Evolutionary conservation across 2,797 vertebrate species (phyloP).

Genomic region (Synaphobranchus kaupii): DNA sequence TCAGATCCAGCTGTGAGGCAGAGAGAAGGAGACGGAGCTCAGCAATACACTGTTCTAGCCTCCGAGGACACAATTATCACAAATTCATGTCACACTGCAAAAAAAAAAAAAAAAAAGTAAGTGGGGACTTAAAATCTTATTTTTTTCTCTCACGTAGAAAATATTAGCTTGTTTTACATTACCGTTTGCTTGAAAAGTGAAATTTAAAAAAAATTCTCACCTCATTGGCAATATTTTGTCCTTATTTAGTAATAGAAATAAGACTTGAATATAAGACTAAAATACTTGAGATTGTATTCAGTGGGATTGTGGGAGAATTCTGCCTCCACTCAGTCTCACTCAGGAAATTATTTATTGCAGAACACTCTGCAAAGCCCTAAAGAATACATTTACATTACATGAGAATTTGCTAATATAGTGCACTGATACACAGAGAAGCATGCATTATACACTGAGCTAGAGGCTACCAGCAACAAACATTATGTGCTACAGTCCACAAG

Average conservation of each 20-base stretch:
- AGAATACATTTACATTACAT: not conserved
- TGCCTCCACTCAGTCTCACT: not conserved
- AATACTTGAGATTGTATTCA: not conserved
- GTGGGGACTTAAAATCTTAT: too few species aligned
- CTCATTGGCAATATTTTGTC: too few species aligned
- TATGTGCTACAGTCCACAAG: not conserved
- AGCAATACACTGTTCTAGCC: not conserved
- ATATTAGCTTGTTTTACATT: too few species aligned
- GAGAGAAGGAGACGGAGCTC: not conserved
- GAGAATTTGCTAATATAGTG: not conserved
- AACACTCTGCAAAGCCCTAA: not conserved
- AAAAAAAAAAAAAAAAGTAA: too few species aligned
- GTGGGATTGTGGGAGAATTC: not conserved
- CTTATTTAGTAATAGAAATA: too few species aligned
- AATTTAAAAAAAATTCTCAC: too few species aligned
- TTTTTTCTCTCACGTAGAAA: too few species aligned
- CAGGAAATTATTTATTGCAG: not conserved
- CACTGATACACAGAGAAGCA: not conserved
- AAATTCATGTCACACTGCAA: not conserved
- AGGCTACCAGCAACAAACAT: slow-evolving; percentile 2
- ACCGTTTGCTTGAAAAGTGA: too few species aligned
- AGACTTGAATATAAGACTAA: too few species aligned
- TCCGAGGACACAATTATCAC: not conserved
- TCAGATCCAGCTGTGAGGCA: slow-evolving; percentile 86
- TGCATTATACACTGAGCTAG: not conserved